Conservation (phyloP, 2,888 invertebrate genomes). For the Crossocerus cetratus region DNA sequence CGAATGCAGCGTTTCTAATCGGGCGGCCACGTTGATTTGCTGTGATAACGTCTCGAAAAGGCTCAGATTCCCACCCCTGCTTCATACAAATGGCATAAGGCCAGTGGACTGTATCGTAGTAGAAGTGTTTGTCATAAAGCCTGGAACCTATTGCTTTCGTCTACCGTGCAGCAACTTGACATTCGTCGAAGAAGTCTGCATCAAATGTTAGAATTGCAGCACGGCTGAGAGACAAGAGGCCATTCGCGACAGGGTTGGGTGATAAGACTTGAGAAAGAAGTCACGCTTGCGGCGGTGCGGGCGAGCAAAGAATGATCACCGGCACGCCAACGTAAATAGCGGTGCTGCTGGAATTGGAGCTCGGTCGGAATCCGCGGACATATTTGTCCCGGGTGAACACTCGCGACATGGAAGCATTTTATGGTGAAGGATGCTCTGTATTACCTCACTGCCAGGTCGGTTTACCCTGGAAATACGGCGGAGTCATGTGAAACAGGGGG, state of each 20-base stretch:
- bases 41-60: too few species aligned
- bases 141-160: too few species aligned
- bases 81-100: too few species aligned
- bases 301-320: slow-evolving; percentile 27
- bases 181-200: too few species aligned
- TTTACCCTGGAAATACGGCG: slow-evolving; percentile 33
- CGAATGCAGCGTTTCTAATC: too few species aligned
- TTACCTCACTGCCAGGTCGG: slow-evolving; percentile 44
- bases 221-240: too few species aligned
- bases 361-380: slow-evolving; percentile 44
- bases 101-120: too few species aligned
- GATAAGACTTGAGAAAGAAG: background rate
- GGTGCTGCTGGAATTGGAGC: slow-evolving; percentile 51
- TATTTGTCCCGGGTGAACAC: slow-evolving; percentile 50
- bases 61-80: too few species aligned
- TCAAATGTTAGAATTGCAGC: too few species aligned
- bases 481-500: slow-evolving; percentile 18
- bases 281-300: slow-evolving; percentile 4
- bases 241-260: background rate
- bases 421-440: slow-evolving; percentile 49
- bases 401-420: slow-evolving; percentile 45
- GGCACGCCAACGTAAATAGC: slow-evolving; percentile 52
- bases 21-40: too few species aligned
- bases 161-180: too few species aligned
- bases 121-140: too few species aligned